Evolutionary conservation across 2,113 vertebrate species (phyloP), one percentile per base, ranked within the genome.

Genomic region (Plotosus lineatus): DNA sequence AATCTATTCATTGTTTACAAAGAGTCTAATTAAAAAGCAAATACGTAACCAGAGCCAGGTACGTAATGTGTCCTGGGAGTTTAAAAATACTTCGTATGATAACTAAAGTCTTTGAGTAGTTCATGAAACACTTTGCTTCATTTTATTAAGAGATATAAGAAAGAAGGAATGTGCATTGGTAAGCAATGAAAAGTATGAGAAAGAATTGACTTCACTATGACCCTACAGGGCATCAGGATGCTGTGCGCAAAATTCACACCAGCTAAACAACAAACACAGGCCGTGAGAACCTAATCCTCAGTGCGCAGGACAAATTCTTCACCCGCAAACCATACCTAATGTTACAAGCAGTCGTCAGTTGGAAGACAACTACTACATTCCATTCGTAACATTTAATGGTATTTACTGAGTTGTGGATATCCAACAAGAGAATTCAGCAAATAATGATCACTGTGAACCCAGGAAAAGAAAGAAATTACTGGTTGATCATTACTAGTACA

Each of bases 191-290:
- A 36, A 63, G 74, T 81, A 78, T 86, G 83, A 81, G 80, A 82
- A 86, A 84, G 77, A 50, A 74, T 61, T 84, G 83, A 85, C 84
- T 78, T 81, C 69, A 75, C 65, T 63, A 33, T 85, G 83, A 87
- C 86, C 83, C 78, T 83, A 75, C 50, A 78, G 75, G 80, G 74
- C 80, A 84, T 72, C 77, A 77, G 73, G 81, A 84, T 71, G 76
- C 74, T 87, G 81, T 40, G 81, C 85, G 69, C 76, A 76, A 79
- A 85, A 83, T 87, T 87, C 86, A 87, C 86, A 87, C 86, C 78
- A 79, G 81, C 86, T 75, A 83, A 87, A 85, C 78, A 87, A 75
- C 83, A 87, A 87, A 87, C 86, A 87, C 75, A 44, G 81, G 69
- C 83, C 82, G 82, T 87, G 86, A 87, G 86, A 87, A 87, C 86